A percentile compares a stretch with the other conserved stretches of the same genome.
Conservation (phyloP, 1,140 invertebrate species). For the Mesaphorura yosii region DNA sequence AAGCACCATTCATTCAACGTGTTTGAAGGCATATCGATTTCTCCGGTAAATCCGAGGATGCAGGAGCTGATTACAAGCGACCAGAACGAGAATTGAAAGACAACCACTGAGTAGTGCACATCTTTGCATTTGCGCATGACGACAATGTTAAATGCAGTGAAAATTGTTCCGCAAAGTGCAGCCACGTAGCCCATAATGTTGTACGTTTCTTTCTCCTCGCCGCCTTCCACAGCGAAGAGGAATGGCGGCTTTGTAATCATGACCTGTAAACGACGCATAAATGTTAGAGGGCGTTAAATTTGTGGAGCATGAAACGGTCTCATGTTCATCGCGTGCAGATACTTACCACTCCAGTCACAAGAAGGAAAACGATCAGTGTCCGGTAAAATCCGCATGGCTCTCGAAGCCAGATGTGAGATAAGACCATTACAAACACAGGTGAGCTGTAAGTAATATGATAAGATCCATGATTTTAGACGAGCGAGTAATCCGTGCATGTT, state of each 20-base stretch:
- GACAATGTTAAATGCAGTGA: constrained; percentile 44
- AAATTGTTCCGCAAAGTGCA: constrained; percentile 41
- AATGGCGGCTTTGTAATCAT: constrained; percentile 45
- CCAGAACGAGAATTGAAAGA: constrained; percentile 42
- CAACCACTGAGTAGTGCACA: constrained; percentile 41
- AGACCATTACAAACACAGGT: constrained; percentile 44
- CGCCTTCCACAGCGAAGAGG: constrained; percentile 34
- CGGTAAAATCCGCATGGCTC: constrained; percentile 46
- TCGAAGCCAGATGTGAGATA: constrained; percentile 44
- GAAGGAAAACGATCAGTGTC: constrained; percentile 40
- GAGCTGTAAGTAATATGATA: constrained; percentile 35
- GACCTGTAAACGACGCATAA: too few relatives aligned
- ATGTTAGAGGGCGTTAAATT: too few relatives aligned
- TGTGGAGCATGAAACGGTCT: too few relatives aligned
- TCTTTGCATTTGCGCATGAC: constrained; percentile 44
- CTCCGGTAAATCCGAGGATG: constrained; percentile 28
- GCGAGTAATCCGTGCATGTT: too few relatives aligned
- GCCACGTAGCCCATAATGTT: constrained; percentile 40
- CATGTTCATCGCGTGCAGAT: too few relatives aligned
- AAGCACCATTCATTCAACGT: constrained; percentile 35
- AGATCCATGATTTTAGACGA: not conserved
- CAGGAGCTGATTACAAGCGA: constrained; percentile 34
- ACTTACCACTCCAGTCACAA: constrained; percentile 43
- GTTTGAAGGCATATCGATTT: constrained; percentile 28
- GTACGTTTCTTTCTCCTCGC: constrained; percentile 31